Conservation (phyloP, 2,113 vertebrate species). For the Pavo muticus region DNA sequence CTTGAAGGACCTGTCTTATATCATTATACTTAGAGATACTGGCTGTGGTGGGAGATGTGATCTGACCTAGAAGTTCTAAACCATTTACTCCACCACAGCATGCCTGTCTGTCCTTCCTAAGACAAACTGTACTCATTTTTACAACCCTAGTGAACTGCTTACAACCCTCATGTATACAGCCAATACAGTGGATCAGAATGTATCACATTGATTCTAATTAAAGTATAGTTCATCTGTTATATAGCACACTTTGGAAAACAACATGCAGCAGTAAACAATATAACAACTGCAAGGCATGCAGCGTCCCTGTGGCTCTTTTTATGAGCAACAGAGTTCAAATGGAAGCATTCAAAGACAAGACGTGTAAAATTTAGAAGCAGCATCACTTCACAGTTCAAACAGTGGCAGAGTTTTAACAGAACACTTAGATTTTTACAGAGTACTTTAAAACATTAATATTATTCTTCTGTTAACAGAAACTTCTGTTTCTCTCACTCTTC, state of each 20-base stretch:
- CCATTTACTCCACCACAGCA: neutral
- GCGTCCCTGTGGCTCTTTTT: neutral
- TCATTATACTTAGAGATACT: neutral
- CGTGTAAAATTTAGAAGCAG: neutral
- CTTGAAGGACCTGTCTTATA: neutral
- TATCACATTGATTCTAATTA: neutral
- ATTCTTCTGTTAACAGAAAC: neutral
- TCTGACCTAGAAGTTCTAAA: neutral
- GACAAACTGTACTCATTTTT: neutral
- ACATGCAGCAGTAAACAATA: neutral
- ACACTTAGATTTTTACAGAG: no score
- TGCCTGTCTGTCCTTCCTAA: neutral
- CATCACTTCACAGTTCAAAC: neutral
- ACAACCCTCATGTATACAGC: neutral
- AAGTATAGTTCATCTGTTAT: neutral
- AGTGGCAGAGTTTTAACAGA: neutral
- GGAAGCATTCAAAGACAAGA: neutral
- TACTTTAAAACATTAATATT: no score
- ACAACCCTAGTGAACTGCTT: neutral
- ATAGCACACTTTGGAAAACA: neutral
- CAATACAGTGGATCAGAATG: rapidly evolving
- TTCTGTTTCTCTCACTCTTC: neutral
- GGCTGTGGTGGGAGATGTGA: neutral
- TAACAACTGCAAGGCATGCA: neutral
- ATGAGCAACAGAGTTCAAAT: neutral